Evolutionary conservation across 2,797 vertebrate species (phyloP).

Genomic region (Dendrocincla tyrannina): DNA sequence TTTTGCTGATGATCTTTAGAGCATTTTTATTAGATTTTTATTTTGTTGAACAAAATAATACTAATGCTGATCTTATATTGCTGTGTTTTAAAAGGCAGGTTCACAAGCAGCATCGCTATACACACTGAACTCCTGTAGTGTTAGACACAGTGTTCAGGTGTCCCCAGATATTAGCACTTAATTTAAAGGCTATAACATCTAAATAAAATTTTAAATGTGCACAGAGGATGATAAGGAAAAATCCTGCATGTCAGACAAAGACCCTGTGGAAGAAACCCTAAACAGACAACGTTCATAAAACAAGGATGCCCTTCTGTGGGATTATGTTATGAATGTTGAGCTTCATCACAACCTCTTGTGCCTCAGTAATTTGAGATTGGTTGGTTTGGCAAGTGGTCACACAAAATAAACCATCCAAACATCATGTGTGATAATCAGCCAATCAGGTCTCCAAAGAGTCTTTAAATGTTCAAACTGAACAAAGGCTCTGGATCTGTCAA

Average conservation of each 20-base stretch:
- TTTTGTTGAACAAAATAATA: background rate
- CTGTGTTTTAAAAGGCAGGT: background rate
- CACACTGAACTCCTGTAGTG: background rate
- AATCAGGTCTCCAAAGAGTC: slow-evolving; percentile 62
- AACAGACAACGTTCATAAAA: background rate
- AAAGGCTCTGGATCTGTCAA: slow-evolving; percentile 15
- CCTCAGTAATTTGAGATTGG: slow-evolving; percentile 25
- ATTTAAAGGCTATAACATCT: background rate
- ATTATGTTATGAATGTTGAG: background rate
- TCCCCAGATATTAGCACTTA: background rate
- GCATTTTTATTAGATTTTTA: background rate
- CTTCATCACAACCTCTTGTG: background rate
- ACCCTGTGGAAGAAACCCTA: background rate
- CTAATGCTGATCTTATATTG: background rate
- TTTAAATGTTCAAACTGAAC: slow-evolving; percentile 66
- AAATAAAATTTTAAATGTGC: background rate
- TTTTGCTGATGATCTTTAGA: background rate
- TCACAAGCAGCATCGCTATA: background rate
- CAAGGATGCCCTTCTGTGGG: background rate
- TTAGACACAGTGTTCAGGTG: background rate
- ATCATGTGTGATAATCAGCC: slow-evolving; percentile 50
- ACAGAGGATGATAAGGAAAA: background rate
- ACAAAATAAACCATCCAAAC: slow-evolving; percentile 55
- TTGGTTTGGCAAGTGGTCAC: slow-evolving; percentile 51
- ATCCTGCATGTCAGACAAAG: background rate